Percentiles rank a stretch among this genome's conserved stretches.
Conservation (phyloP, 2,797 vertebrate genomes). For the Neomorphus geoffroyi region DNA sequence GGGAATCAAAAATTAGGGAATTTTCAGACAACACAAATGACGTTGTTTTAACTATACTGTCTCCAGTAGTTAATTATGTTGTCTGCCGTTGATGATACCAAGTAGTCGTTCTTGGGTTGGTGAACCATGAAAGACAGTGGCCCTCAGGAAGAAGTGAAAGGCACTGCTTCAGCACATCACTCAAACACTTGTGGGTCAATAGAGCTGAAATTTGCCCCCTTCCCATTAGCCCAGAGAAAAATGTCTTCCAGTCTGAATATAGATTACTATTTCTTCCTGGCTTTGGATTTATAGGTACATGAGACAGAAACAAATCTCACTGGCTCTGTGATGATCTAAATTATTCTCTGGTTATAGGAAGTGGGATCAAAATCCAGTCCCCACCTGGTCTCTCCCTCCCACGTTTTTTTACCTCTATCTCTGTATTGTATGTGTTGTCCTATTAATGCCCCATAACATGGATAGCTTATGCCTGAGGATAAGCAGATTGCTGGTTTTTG, state of each 20-base stretch:
- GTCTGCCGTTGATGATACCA: background rate
- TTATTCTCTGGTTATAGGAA: background rate
- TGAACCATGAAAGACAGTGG: background rate
- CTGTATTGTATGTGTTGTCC: background rate
- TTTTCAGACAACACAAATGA: background rate
- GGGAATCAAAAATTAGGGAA: background rate
- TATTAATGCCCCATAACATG: background rate
- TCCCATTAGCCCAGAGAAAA: background rate
- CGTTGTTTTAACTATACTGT: background rate
- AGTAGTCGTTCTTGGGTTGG: background rate
- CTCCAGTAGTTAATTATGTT: background rate
- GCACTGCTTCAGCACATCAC: background rate
- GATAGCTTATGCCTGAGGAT: background rate
- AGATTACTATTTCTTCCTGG: background rate
- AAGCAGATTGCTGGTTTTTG: background rate
- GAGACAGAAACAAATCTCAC: background rate
- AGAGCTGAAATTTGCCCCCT: background rate
- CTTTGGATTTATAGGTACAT: background rate
- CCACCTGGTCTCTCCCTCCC: background rate
- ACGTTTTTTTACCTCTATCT: rapidly evolving
- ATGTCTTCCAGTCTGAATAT: background rate
- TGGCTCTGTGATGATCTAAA: background rate
- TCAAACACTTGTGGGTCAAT: background rate
- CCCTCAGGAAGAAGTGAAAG: background rate
- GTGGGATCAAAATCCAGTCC: background rate